Conservation (phyloP, 2,888 invertebrate genomes). For the Volucella inflata region DNA sequence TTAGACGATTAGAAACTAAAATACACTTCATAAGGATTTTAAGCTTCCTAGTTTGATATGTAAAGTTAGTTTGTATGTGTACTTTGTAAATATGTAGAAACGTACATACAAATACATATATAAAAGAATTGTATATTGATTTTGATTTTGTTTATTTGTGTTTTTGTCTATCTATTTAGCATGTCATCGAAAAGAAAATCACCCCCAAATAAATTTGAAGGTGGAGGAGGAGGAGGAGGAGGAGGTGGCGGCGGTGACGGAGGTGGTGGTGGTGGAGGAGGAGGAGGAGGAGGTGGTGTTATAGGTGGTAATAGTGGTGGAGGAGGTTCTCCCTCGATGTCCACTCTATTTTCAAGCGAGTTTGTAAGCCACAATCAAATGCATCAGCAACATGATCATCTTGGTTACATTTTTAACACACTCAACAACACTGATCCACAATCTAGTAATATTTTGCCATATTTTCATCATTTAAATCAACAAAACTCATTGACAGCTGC, state of each 20-base stretch:
- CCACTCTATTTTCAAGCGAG: constrained; percentile 46
- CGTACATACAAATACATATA: constrained; percentile 32
- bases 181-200: constrained; percentile 99
- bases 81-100: neutral
- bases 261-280: constrained; percentile 32
- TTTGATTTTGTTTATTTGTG: constrained; percentile 18
- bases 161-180: constrained; percentile 84
- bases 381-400: constrained; percentile 67
- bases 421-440: constrained; percentile 57
- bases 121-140: neutral
- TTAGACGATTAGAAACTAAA: constrained; percentile 45
- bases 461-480: constrained; percentile 65
- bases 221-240: constrained; percentile 78
- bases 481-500: constrained; percentile 58
- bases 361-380: constrained; percentile 54
- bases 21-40: too few species aligned
- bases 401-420: constrained; percentile 67
- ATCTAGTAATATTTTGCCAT: constrained; percentile 61
- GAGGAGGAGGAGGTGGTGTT: constrained; percentile 12
- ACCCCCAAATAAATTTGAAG: constrained; percentile 96
- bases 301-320: constrained; percentile 4
- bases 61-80: neutral
- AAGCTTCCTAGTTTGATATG: too few species aligned
- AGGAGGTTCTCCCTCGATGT: constrained; percentile 29
- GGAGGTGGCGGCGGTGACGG: neutral